phyloP scores from a whole-genome alignment of 2,113 vertebrate species.

The Progne subis region DNA sequence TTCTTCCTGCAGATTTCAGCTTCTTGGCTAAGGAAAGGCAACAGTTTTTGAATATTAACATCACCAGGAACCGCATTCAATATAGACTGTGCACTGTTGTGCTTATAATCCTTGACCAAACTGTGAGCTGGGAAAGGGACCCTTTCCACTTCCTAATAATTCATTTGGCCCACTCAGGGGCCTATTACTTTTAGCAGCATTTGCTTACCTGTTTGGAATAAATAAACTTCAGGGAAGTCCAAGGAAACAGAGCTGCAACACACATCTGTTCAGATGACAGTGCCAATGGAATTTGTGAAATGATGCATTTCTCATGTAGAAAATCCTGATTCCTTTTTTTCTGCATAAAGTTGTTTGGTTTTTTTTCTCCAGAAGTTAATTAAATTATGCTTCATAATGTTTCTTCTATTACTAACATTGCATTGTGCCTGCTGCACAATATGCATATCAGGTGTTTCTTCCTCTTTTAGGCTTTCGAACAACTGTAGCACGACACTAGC shows the following conservation, averaged over 20 bases:
- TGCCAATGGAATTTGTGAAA: slow-evolving; percentile 15
- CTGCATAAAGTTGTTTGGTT: background rate
- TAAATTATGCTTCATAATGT: background rate
- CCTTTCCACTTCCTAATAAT: background rate
- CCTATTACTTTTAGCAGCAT: slow-evolving; percentile 23
- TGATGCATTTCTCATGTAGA: background rate
- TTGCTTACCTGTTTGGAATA: slow-evolving; percentile 37
- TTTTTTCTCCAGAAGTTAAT: background rate
- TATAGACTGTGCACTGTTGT: background rate
- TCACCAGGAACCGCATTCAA: background rate
- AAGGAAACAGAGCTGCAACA: slow-evolving; percentile 6
- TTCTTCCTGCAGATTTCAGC: background rate
- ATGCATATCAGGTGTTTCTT: background rate
- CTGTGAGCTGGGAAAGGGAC: background rate
- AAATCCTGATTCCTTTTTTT: background rate
- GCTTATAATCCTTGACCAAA: background rate
- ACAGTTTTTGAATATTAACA: background rate
- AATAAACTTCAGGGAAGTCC: slow-evolving; percentile 23
- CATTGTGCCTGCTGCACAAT: background rate
- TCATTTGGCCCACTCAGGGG: background rate
- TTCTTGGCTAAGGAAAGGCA: background rate
- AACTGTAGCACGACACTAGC: background rate
- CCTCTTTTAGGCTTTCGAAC: background rate
- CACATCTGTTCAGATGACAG: slow-evolving; percentile 22
- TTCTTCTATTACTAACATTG: background rate